Percentiles rank a stretch among this genome's conserved stretches.
These are phyloP conservation scores for Drusus annulatus DNA, from an alignment of 1,140 invertebrate species.

Conservation along the genomic window DNA sequence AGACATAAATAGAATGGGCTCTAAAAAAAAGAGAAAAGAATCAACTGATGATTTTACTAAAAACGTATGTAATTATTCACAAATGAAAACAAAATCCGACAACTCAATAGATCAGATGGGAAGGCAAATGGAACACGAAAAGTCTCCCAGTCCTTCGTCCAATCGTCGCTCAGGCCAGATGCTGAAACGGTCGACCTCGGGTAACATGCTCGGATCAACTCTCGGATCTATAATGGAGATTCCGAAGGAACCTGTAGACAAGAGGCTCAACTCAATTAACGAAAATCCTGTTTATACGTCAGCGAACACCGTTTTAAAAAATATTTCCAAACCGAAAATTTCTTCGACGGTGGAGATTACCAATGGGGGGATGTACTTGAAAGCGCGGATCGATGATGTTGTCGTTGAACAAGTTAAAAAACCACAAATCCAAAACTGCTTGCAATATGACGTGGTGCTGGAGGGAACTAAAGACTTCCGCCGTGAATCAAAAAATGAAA, in stretches of 20 bases:
- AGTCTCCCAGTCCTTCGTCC: constrained; percentile 51
- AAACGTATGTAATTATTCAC: constrained; percentile 60
- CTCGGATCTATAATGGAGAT: constrained; percentile 69
- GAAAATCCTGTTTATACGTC: constrained; percentile 53
- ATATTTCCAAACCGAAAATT: constrained; percentile 71
- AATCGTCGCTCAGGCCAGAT: constrained; percentile 59
- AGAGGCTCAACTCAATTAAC: constrained; percentile 45
- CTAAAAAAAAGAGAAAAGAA: constrained; percentile 57
- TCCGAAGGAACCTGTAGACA: constrained; percentile 58
- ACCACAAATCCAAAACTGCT: constrained; percentile 50
- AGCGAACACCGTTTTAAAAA: constrained; percentile 62
- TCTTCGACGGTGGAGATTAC: constrained; percentile 69
- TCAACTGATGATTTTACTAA: constrained; percentile 56
- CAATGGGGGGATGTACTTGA: constrained; percentile 66
- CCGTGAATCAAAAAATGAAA: not conserved
- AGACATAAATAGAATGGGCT: constrained; percentile 51
- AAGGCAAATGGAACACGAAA: constrained; percentile 57
- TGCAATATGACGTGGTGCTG: constrained; percentile 59
- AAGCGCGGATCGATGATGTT: constrained; percentile 71
- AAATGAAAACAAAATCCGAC: constrained; percentile 66
- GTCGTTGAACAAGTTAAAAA: constrained; percentile 67
- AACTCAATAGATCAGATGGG: constrained; percentile 64
- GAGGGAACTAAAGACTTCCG: constrained; percentile 50
- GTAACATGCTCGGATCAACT: constrained; percentile 63
- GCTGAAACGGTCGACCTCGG: constrained; percentile 67